phyloP scores from a whole-genome alignment of 2,797 vertebrate species.

The Lates japonicus region DNA sequence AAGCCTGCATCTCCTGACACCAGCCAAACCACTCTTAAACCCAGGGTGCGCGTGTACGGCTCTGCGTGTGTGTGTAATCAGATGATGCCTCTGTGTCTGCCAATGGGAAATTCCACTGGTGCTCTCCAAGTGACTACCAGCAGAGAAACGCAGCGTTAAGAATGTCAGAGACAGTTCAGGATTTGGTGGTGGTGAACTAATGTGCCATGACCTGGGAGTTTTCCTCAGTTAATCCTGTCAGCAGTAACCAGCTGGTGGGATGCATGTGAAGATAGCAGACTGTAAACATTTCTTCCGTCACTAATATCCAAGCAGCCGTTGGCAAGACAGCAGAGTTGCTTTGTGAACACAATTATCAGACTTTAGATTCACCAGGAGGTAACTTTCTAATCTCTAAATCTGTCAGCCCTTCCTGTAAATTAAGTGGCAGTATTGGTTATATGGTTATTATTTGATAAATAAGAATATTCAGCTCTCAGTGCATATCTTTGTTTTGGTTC shows the following conservation, averaged over 20 bases:
- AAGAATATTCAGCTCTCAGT: too few relatives aligned
- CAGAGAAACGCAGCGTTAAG: slow-evolving; percentile 15
- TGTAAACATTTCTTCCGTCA: background rate
- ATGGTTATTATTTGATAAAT: too few relatives aligned
- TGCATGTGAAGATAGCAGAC: background rate
- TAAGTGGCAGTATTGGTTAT: too few relatives aligned
- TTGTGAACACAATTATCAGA: background rate
- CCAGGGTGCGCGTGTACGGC: background rate
- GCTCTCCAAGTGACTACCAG: slow-evolving; percentile 43
- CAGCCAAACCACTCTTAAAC: slow-evolving; percentile 9
- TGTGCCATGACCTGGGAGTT: slow-evolving; percentile 9
- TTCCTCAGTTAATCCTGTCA: slow-evolving; percentile 23
- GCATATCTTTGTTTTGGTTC: too few relatives aligned
- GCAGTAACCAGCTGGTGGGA: slow-evolving; percentile 5
- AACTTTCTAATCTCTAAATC: background rate
- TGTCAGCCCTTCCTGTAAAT: too few relatives aligned
- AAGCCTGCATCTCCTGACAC: slow-evolving; percentile 41
- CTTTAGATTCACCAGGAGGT: background rate
- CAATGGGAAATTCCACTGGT: slow-evolving; percentile 62
- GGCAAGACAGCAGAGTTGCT: slow-evolving; percentile 16
- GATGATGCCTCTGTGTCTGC: slow-evolving; percentile 44
- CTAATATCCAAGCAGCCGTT: background rate
- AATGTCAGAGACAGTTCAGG: slow-evolving; percentile 22
- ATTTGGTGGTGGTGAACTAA: slow-evolving; percentile 26
- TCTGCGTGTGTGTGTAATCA: slow-evolving; percentile 37